These are phyloP conservation scores for Calyptomena viridis DNA, from an alignment of 2,113 vertebrate genomes.

Conservation along the genomic window DNA sequence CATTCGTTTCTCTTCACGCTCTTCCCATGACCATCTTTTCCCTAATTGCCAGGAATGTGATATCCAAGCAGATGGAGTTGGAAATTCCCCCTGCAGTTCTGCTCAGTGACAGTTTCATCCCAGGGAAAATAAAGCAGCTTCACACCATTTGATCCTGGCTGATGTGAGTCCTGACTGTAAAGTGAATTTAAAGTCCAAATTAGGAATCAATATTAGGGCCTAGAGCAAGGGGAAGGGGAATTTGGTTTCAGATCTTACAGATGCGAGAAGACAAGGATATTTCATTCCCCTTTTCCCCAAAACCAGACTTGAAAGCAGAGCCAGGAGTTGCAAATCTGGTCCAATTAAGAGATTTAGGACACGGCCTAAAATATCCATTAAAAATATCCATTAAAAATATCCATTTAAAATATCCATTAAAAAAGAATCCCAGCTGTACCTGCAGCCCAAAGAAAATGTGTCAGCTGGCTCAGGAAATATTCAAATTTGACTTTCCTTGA, in stretches of 20 bases:
- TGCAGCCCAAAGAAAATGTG: background rate
- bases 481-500: background rate
- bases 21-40: background rate
- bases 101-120: background rate
- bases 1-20: background rate
- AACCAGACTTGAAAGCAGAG: background rate
- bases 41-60: background rate
- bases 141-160: background rate
- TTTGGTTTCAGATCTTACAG: background rate
- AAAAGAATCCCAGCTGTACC: rapidly evolving
- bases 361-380: background rate
- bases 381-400: no score
- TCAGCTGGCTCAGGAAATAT: background rate
- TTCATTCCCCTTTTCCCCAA: background rate
- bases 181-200: background rate
- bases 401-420: background rate
- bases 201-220: background rate
- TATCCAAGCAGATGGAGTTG: background rate
- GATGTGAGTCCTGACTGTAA: background rate
- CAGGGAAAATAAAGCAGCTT: background rate
- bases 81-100: background rate
- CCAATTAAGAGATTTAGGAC: rapidly evolving
- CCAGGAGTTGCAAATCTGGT: background rate
- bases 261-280: background rate
- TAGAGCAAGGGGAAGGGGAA: background rate